phyloP scores from a whole-genome alignment of 1,140 invertebrate species.

The Drosophila teissieri region DNA sequence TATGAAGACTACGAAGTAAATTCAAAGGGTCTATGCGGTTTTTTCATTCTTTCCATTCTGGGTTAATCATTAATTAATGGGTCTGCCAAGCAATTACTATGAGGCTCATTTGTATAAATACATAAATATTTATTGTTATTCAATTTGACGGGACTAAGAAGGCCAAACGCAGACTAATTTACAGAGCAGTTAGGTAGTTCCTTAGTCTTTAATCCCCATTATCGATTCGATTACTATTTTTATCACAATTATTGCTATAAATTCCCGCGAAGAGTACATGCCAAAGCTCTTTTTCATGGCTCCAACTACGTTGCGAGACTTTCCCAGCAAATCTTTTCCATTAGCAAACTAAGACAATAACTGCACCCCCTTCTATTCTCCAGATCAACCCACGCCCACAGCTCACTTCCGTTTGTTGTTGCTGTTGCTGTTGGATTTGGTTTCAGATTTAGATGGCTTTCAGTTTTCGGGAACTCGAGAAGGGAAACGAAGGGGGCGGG shows the following conservation, averaged over 20 bases:
- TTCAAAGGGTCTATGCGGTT: background rate
- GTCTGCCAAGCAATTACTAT: background rate
- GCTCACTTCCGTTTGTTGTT: slow-evolving; percentile 52
- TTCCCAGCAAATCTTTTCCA: slow-evolving; percentile 30
- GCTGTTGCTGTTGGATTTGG: background rate
- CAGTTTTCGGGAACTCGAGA: background rate
- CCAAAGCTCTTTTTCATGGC: slow-evolving; percentile 31
- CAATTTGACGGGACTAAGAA: too few species aligned
- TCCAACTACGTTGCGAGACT: slow-evolving; percentile 27
- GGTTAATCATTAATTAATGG: slow-evolving; percentile 17
- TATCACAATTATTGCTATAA: background rate
- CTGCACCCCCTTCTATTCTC: slow-evolving; percentile 14
- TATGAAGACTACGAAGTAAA: slow-evolving; percentile 16
- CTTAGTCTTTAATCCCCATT: too few species aligned
- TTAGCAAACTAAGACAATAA: slow-evolving; percentile 50
- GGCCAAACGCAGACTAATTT: too few species aligned
- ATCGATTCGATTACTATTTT: slow-evolving; percentile 1
- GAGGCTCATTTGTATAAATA: too few species aligned
- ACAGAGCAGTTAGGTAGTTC: too few species aligned
- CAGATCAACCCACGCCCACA: slow-evolving; percentile 18
- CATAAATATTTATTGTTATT: too few species aligned
- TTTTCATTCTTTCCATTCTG: background rate
- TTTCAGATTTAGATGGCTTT: slow-evolving; percentile 7
- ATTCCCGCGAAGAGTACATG: background rate
- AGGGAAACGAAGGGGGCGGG: background rate